A percentile compares a stretch with the other conserved stretches of the same genome.
These are phyloP conservation scores for Eidolon dupreanum DNA, from an alignment of 2,797 vertebrate genomes.

Conservation along the genomic window DNA sequence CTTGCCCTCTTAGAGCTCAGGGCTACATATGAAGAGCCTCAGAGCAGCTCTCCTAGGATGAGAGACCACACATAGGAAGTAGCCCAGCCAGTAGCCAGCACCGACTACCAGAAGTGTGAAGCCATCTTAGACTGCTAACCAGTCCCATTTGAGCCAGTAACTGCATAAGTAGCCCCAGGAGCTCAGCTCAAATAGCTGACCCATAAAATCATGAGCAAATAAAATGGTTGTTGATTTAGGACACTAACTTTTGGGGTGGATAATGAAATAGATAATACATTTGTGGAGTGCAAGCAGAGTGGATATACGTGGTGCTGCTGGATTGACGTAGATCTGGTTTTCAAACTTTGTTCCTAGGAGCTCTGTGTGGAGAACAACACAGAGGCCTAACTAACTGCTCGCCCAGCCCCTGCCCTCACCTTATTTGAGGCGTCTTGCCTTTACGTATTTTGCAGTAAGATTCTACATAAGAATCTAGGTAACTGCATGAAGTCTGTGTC, in stretches of 20 bases:
- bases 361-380: neutral
- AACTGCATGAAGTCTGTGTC: neutral
- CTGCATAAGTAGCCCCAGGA: neutral
- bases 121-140: neutral
- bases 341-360: slow-evolving; percentile 11
- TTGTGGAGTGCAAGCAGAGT: neutral
- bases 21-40: neutral
- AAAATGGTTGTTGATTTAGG: neutral
- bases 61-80: neutral
- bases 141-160: accelerated
- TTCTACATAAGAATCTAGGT: neutral
- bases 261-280: neutral
- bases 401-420: neutral
- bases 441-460: neutral
- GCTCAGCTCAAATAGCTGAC: neutral
- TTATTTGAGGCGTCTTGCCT: neutral
- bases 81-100: neutral
- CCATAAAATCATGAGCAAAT: neutral
- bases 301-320: neutral
- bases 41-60: neutral
- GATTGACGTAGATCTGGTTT: neutral
- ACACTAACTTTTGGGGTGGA: neutral
- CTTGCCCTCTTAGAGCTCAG: neutral
- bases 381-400: neutral
- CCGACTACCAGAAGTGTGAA: accelerated